Evolutionary conservation across 2,113 vertebrate genomes (phyloP).

Genomic region (Nibea coibor): DNA sequence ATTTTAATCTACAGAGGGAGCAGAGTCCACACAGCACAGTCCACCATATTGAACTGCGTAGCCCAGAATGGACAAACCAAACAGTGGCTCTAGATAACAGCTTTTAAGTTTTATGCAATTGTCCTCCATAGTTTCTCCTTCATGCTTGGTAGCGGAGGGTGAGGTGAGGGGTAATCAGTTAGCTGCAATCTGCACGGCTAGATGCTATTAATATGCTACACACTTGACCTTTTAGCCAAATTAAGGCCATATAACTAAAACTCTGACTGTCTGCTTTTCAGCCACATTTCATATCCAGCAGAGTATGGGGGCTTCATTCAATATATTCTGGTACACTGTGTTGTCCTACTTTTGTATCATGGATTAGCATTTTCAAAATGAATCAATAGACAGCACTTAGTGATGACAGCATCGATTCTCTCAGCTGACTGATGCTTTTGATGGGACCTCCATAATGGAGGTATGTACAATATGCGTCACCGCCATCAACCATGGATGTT

Average conservation of each 20-base stretch:
- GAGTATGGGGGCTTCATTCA: neutral
- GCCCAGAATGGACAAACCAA: too few relatives aligned
- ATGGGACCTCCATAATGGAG: conserved; percentile 6
- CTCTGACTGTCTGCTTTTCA: neutral
- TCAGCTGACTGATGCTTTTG: conserved; percentile 6
- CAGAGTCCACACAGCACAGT: too few relatives aligned
- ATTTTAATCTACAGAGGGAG: too few relatives aligned
- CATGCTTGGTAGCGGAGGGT: too few relatives aligned
- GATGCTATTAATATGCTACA: too few relatives aligned
- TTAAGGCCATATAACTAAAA: neutral
- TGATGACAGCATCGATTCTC: conserved; percentile 26
- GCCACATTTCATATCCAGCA: neutral
- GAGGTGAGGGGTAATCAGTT: too few relatives aligned
- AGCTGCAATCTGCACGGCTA: too few relatives aligned
- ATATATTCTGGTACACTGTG: neutral
- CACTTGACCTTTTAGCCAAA: neutral
- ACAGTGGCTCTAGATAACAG: too few relatives aligned
- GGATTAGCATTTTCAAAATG: conserved; percentile 8
- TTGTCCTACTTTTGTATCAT: conserved; percentile 37
- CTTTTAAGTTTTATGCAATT: too few relatives aligned
- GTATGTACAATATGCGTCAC: neutral
- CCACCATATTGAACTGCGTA: too few relatives aligned
- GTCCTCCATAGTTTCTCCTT: too few relatives aligned
- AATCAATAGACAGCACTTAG: conserved; percentile 52
- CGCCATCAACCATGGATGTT: neutral